Base-by-base conservation (phyloP, 1,140 invertebrate genomes). In the Anoplolepis gracilipes region DNA sequence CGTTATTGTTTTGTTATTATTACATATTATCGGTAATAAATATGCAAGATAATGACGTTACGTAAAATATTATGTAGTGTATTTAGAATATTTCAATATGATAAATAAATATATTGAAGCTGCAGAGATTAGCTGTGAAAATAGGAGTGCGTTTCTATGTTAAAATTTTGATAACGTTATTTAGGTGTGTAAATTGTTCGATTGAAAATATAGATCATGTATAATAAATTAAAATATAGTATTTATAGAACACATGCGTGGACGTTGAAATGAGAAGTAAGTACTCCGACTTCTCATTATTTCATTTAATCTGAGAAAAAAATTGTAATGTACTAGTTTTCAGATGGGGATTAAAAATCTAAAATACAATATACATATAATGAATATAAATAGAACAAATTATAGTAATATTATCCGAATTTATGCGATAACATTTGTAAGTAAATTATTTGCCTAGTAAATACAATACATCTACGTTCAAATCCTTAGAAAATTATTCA, bases 191-290 rank as follows among this genome's bases (percentile, higher is more conserved):
- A 16, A 10, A 57, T 22, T 2, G 7, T 19, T 42, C 2, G 53
- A 6, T 55, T 1, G 7, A 33, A 61, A 42, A 33, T 61, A 22
- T 28, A 53, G 0, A 49, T 70, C 22, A 67, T 28, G 30, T 36
- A 49, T 69, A 25, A 49, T 70, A 81, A 30, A 55, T 57, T 70
- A 70, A 55, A 25, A 16, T 13, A 4, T 10, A n/a, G 16, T 39
- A 81, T 70, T 11, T 42, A 33, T 72, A 59, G 22, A 25, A 81
- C 42, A 57, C 13, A 59, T 7, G 65, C 22, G n/a, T n/a, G n/a
- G n/a, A n/a, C n/a, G n/a, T n/a, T n/a, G 22, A 81, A 81, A 81
- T 59, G 53, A 59, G 65, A 59, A 72, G 5, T 81, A 81, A 70
- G 13, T 70, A 30, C 16, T 1, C 33, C 11, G 4, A 7, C 28